phyloP scores from a whole-genome alignment of 2,113 vertebrate genomes.

The Siniperca knerii region DNA sequence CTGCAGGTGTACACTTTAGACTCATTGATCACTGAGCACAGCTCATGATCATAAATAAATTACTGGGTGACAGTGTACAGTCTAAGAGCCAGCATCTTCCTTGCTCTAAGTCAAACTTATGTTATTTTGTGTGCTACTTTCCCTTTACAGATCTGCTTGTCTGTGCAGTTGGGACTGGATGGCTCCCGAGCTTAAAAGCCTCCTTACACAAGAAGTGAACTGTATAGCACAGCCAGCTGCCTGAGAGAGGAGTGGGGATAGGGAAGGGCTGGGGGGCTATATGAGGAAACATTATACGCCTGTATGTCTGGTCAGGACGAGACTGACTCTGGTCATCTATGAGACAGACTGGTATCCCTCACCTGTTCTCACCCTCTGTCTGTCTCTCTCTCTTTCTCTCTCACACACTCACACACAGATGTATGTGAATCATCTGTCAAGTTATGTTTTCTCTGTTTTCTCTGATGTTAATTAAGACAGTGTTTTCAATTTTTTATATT shows the following conservation, averaged over 20 bases:
- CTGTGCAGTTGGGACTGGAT: constrained; percentile 34
- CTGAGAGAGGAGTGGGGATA: constrained; percentile 17
- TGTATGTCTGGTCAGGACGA: constrained; percentile 63
- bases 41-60: not conserved
- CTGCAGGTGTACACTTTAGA: not conserved
- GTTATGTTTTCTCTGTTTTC: not conserved
- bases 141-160: constrained; percentile 23
- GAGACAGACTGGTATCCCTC: constrained; percentile 57
- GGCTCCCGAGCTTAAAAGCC: constrained; percentile 28
- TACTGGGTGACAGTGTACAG: not conserved
- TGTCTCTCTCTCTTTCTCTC: not conserved
- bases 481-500: not conserved
- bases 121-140: constrained; percentile 14
- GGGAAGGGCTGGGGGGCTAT: constrained; percentile 43
- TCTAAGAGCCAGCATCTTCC: not conserved
- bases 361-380: constrained; percentile 65
- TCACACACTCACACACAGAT: not conserved
- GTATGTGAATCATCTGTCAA: too few species aligned
- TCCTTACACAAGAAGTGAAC: constrained; percentile 50
- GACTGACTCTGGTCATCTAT: constrained; percentile 54
- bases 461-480: not conserved
- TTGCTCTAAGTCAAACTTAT: constrained; percentile 22
- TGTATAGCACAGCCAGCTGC: constrained; percentile 57
- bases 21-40: not conserved
- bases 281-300: constrained; percentile 67